Evolutionary conservation across 2,888 invertebrate species (phyloP), one percentile per base, ranked within the genome.

Genomic region (Deilephila elpenor): DNA sequence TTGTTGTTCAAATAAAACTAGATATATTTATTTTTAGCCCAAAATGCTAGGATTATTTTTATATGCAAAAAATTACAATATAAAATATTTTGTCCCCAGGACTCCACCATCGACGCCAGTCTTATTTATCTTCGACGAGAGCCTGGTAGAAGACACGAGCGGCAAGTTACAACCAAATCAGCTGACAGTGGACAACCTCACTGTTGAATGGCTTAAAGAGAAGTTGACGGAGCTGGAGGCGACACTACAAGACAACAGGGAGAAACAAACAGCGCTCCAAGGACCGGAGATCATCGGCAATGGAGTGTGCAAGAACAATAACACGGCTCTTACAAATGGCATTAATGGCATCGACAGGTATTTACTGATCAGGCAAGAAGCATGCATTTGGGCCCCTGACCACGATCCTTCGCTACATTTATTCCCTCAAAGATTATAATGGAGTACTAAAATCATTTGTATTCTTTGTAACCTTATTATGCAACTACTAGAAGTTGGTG

Each of bases 101-200:
- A 97, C 98, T 71, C 96, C 97, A 53, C 97, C 98, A 61, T 95
- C 97, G 74, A 96, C 97, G 74, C 97, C 97, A 32, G 93, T 97
- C 70, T 95, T 96, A 78, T 98, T 99, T 86, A 96, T 96, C 72
- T 99, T 99, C 89, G 98, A 98, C 89, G 97, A 97, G 83, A 97
- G 97, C 81, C 95, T 99, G 75, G 97, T 98, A 56, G 98, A 98
- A 84, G 98, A 98, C 83, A 98, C 98, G 72, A 97, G 97, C 71
- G 98, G 98, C 11, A 97, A 97, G 89, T 95, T 98, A 71, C 96
- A 97, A 83, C 97, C 98, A n/a, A 98, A 98, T 92, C 97, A 97
- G 86, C 89, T 99, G 78, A 98, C 98, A 0, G 98, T 99, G 0
- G 98, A 99, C 90, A 98, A 98, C 89, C 95, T 98, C 51, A 99